Conservation (phyloP, 2,888 invertebrate species). For the Sisyra nigra region DNA sequence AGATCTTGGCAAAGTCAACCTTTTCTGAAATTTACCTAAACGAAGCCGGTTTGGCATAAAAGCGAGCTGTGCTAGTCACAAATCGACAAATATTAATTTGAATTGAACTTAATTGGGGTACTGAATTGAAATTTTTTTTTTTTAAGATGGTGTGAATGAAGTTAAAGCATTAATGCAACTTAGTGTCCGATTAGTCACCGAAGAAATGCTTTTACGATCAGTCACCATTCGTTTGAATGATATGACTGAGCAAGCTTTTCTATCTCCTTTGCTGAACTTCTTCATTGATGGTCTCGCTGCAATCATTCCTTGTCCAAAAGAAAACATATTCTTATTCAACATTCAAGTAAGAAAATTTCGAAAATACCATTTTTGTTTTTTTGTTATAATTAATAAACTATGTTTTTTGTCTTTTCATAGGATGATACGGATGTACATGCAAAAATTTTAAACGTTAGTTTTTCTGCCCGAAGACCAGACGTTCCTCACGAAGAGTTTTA, state of each 20-base stretch:
- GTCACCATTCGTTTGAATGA: constrained; percentile 85
- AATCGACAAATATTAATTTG: too few species aligned
- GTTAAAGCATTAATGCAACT: constrained; percentile 86
- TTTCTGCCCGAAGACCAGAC: constrained; percentile 73
- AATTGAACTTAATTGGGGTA: too few species aligned
- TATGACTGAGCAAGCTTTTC: constrained; percentile 84
- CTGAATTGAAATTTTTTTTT: too few species aligned
- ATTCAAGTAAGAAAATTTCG: constrained; percentile 41
- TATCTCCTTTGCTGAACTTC: constrained; percentile 74
- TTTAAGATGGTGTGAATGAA: constrained; percentile 79
- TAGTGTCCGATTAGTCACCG: constrained; percentile 77
- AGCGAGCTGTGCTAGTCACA: too few species aligned
- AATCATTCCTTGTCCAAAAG: constrained; percentile 81
- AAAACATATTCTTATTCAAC: constrained; percentile 85
- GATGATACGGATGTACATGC: constrained; percentile 81
- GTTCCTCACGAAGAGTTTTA: constrained; percentile 66
- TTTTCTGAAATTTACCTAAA: too few species aligned
- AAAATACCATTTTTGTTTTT: constrained; percentile 9
- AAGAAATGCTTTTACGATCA: constrained; percentile 87
- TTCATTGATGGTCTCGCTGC: constrained; percentile 84
- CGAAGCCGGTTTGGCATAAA: too few species aligned
- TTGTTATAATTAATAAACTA: too few species aligned
- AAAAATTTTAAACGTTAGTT: constrained; percentile 83
- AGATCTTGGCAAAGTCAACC: too few species aligned
- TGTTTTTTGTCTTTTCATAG: constrained; percentile 23